Percentiles rank a stretch among this genome's conserved stretches.
These are phyloP conservation scores for Bombus sibiricus DNA, from an alignment of 1,140 invertebrate species.

Conservation along the genomic window DNA sequence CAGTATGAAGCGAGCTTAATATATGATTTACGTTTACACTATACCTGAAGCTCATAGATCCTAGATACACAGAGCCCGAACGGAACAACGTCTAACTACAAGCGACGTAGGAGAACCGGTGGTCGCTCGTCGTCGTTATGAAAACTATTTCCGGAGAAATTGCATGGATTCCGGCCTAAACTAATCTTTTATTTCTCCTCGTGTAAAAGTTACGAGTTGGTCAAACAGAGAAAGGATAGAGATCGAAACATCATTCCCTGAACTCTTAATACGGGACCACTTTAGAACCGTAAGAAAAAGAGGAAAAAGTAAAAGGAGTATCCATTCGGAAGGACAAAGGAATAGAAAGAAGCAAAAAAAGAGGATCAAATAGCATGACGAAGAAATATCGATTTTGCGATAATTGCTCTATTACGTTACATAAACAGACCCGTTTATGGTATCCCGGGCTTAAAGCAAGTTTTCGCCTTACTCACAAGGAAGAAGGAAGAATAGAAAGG, in stretches of 20 bases:
- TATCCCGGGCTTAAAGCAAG: constrained; percentile 5
- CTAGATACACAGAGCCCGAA: constrained; percentile 27
- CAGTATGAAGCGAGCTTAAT: constrained; percentile 62
- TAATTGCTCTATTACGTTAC: constrained; percentile 63
- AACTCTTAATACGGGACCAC: too few species aligned
- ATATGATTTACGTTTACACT: constrained; percentile 68
- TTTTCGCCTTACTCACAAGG: constrained; percentile 34
- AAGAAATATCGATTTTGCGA: constrained; percentile 29
- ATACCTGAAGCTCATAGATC: constrained; percentile 58
- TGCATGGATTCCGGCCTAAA: constrained; percentile 7
- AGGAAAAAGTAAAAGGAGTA: neutral
- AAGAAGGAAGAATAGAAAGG: constrained; percentile 46
- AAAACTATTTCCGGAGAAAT: constrained; percentile 58
- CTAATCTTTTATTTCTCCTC: constrained; percentile 14
- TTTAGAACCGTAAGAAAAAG: neutral
- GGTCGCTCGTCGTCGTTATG: neutral
- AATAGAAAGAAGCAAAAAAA: neutral
- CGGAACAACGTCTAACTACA: neutral
- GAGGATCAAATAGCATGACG: neutral
- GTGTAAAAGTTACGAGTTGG: neutral
- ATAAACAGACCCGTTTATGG: constrained; percentile 61
- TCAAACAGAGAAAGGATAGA: neutral
- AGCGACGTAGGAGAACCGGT: neutral
- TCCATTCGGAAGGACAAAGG: neutral
- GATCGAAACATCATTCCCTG: neutral